Conservation (phyloP, 53 echinoderm and acorn worm genomes). For the Paracentrotus lividus region DNA sequence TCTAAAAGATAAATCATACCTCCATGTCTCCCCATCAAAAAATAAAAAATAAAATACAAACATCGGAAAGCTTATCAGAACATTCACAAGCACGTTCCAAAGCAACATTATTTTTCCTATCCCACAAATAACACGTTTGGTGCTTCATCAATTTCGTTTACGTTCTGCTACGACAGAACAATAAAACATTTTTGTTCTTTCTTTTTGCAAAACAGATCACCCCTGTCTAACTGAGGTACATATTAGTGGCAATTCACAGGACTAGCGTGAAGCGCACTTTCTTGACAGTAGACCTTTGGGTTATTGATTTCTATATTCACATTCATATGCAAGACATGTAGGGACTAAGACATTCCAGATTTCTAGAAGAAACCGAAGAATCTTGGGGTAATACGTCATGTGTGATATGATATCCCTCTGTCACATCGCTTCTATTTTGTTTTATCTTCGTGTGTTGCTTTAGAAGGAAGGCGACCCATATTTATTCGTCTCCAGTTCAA, state of each 20-base stretch:
- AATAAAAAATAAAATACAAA: no score
- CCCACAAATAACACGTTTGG: no score
- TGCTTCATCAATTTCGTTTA: no score
- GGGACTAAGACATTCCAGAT: neutral
- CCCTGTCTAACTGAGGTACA: no score
- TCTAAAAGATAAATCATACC: no score
- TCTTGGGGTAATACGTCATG: neutral
- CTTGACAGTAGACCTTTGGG: neutral
- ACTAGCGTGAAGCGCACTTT: neutral
- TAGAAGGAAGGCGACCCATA: neutral
- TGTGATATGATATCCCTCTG: neutral
- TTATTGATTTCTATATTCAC: neutral
- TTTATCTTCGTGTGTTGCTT: neutral
- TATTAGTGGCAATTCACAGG: neutral
- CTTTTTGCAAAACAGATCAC: no score
- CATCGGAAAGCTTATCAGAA: no score
- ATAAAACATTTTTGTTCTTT: no score
- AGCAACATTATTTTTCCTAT: no score
- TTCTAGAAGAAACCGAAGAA: conserved; percentile 13
- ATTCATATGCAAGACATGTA: neutral
- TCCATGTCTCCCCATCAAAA: no score
- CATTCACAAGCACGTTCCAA: no score
- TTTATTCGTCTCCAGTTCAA: neutral
- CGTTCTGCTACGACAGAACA: no score
- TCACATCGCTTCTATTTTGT: neutral